Evolutionary conservation across 2,113 vertebrate species (phyloP).

Genomic region (Phalacrocorax brasilianus): DNA sequence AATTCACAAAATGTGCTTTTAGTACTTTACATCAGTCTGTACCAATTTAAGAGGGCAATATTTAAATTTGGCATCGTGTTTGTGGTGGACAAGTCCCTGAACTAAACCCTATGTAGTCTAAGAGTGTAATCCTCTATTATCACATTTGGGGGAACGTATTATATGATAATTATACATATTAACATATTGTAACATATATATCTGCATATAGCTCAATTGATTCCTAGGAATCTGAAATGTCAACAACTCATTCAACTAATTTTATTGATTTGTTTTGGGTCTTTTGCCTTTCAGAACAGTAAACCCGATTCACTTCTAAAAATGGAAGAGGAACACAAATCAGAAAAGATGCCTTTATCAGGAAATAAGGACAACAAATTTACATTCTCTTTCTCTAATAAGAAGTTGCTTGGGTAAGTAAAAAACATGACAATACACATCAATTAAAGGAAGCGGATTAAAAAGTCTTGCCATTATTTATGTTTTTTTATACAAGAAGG

Average conservation of each 20-base stretch:
- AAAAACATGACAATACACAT: not conserved
- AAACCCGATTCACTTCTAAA: constrained; percentile 97
- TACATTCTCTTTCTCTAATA: constrained; percentile 93
- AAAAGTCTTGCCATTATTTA: not conserved
- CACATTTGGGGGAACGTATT: not conserved
- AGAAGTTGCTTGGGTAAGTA: constrained; percentile 89
- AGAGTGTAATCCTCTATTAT: not conserved
- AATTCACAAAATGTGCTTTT: not conserved
- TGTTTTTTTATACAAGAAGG: not conserved
- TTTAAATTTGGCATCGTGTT: not conserved
- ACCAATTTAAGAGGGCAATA: not conserved
- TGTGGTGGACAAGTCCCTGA: not conserved
- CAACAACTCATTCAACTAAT: not conserved
- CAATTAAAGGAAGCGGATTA: not conserved
- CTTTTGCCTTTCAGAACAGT: constrained; percentile 86
- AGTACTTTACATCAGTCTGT: not conserved
- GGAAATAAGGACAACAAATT: constrained; percentile 92
- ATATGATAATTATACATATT: not conserved
- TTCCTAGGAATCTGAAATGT: not conserved
- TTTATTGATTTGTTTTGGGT: not conserved
- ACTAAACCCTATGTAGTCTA: not conserved
- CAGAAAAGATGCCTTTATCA: constrained; percentile 83
- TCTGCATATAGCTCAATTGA: not conserved
- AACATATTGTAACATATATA: not conserved
- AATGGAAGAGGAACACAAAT: constrained; percentile 97